Base-by-base conservation (phyloP, 2,888 invertebrate genomes). In the Siphonodentalium dalli region DNA sequence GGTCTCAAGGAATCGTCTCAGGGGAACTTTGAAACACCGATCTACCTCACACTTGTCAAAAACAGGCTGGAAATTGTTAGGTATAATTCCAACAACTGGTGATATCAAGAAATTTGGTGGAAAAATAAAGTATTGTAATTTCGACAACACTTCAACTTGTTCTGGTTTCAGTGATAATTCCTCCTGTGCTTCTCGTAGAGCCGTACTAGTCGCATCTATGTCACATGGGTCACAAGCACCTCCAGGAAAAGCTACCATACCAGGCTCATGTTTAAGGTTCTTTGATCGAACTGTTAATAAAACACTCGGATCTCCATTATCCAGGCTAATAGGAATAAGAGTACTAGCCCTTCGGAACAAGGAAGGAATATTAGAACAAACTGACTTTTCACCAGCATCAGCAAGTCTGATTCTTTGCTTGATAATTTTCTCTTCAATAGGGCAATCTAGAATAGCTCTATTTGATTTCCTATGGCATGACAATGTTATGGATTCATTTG, bases 181-280 rank as follows among this genome's bases (percentile, higher is more conserved):
- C 56, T 81, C 80, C 18, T 74, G 55, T 2, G 80, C 72, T 59
- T 81, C 80, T 33, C 80, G 55, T 9, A 78, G 55, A 13, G 77
- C 75, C 15, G 79, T 77, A 9, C 65, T 63, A 26, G 71, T 54
- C 18, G 68, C 73, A 48, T 72, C 67, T 20, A 39, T 37, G 47
- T 81, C 80, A 2, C 8, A 23, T 11, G 64, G 57, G 39, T 79
- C 79, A 35, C 58, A 50, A 33, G 54, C 63, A 5, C 80, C 80
- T 2, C 80, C 80, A 13, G 79, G 79, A 58, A 81, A 79, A 3
- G 76, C 68, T 4, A 78, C 74, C 3, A 64, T 45, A 1, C 76
- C 75, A 5, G 74, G 64, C 49, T 77, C 74, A 18, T 63, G 54
- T 8, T 59, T 55, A 9, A 75, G 45, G n/a, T 65, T 50, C 31